Evolutionary conservation across 2,888 invertebrate species (phyloP).

Genomic region (Torymus auratus): DNA sequence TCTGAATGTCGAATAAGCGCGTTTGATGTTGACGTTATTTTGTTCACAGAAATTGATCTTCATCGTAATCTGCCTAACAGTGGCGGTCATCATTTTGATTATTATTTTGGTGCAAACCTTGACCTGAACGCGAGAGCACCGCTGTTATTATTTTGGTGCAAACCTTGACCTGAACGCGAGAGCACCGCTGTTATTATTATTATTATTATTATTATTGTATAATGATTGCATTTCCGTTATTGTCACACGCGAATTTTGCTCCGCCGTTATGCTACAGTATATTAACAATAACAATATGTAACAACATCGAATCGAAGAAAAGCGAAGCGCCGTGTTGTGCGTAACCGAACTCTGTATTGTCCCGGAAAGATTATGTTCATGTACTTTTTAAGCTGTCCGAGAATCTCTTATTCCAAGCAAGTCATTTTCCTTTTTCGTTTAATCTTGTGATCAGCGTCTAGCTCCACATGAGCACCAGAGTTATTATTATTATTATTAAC

Average conservation of each 20-base stretch:
- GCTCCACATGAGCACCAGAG: conserved; percentile 17
- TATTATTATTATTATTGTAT: too few relatives aligned
- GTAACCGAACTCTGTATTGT: too few relatives aligned
- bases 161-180: conserved; percentile 66
- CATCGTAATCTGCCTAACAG: conserved; percentile 90
- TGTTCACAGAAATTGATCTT: conserved; percentile 91
- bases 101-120: conserved; percentile 80
- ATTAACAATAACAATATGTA: too few relatives aligned
- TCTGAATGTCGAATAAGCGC: conserved; percentile 30
- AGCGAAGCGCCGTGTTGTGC: too few relatives aligned
- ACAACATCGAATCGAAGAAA: too few relatives aligned
- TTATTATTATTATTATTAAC: conserved; percentile 10
- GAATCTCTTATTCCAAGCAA: conserved; percentile 55
- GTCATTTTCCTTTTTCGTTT: conserved; percentile 12
- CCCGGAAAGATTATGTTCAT: neutral
- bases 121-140: conserved; percentile 62
- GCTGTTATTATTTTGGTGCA: conserved; percentile 74
- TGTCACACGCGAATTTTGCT: too few relatives aligned
- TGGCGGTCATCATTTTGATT: conserved; percentile 87
- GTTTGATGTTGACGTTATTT: conserved; percentile 67
- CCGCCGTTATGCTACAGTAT: too few relatives aligned
- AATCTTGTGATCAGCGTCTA: conserved; percentile 28
- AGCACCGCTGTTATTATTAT: conserved; percentile 31
- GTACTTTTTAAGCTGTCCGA: conserved; percentile 4
- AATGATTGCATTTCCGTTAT: too few relatives aligned